Evolutionary conservation across 2,888 invertebrate genomes (phyloP), one percentile per base, ranked within the genome.

Genomic region (Leptopilina syphax): DNA sequence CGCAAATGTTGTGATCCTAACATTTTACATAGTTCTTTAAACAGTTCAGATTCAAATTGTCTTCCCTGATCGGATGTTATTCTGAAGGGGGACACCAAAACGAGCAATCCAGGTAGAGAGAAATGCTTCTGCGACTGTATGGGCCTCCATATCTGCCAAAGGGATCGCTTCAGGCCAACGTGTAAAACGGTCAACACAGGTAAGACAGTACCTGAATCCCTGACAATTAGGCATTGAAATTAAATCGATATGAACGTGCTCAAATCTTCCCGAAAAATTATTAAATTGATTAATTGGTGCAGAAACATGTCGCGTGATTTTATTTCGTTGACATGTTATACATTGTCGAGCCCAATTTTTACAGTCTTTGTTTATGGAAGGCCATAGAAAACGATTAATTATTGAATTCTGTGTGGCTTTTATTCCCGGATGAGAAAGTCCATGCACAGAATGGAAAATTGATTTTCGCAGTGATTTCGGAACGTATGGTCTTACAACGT

Each of bases 1-100:
- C 8, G 5, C 7, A 63, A 24, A 63, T 63, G 63, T 18, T 63
- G 18, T 3, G 18, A 24, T 2, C 24, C 63, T 24, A 63, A 8
- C 0, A 7, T 13, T 9, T 27, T 76, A 44, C 63, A 63, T 7
- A 84, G 57, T 13, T 80, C 65, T 27, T 78, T 77, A 79, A 87
- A 87, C 12, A 86, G 73, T 6, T 76, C 27, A 6, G 83, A 85
- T 65, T 86, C 86, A 54, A 88, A 87, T 60, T 87, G 87, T 2
- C 84, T 77, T 0, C 86, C 86, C 65, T 84, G 86, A 80, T 87
- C 87, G 0, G 87, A 85, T 9, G 85, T 86, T 6, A 86, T 79
- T n/a, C 79, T 78, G n/a, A 1, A 83, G 50, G 0, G 85, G 85
- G 2, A 76, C 63, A 13, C 86, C 86, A 54, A 82, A 86, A 8